Evolutionary conservation across 2,113 vertebrate species (phyloP).

Genomic region (Elephas maximus): DNA sequence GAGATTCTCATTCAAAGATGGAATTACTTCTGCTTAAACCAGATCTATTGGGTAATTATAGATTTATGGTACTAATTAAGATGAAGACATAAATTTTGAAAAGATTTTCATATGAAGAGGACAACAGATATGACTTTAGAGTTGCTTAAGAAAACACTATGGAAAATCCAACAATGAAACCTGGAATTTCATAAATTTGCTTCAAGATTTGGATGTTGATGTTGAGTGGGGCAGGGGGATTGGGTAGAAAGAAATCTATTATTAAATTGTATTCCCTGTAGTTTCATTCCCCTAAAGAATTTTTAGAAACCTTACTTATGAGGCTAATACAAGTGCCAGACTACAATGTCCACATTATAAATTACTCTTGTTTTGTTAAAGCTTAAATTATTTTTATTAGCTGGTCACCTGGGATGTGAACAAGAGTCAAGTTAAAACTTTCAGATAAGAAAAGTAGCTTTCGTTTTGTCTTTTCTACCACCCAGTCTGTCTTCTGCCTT

Average conservation of each 20-base stretch:
- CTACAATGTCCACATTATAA: slow-evolving; percentile 90
- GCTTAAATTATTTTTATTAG: slow-evolving; percentile 92
- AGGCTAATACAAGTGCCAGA: slow-evolving; percentile 87
- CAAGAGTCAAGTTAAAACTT: slow-evolving; percentile 87
- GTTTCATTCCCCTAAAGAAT: slow-evolving; percentile 82
- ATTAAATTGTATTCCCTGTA: slow-evolving; percentile 78
- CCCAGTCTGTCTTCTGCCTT: background rate
- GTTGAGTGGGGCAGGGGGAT: background rate
- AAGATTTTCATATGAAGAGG: slow-evolving; percentile 16
- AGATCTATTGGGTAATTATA: background rate
- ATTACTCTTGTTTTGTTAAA: slow-evolving; percentile 90
- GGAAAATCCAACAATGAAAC: slow-evolving; percentile 35
- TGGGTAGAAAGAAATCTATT: background rate
- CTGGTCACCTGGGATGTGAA: slow-evolving; percentile 89
- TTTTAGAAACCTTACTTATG: slow-evolving; percentile 86
- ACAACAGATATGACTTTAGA: slow-evolving; percentile 3
- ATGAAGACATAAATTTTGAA: background rate
- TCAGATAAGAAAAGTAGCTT: slow-evolving; percentile 89
- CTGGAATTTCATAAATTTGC: slow-evolving; percentile 21
- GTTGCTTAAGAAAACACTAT: slow-evolving; percentile 30
- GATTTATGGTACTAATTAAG: background rate
- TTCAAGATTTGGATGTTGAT: slow-evolving; percentile 15
- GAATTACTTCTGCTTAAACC: slow-evolving; percentile 13
- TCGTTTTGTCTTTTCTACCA: slow-evolving; percentile 80
- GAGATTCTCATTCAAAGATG: slow-evolving; percentile 40